phyloP scores from a whole-genome alignment of 2,888 invertebrate genomes.

The Troides oblongomaculatus region DNA sequence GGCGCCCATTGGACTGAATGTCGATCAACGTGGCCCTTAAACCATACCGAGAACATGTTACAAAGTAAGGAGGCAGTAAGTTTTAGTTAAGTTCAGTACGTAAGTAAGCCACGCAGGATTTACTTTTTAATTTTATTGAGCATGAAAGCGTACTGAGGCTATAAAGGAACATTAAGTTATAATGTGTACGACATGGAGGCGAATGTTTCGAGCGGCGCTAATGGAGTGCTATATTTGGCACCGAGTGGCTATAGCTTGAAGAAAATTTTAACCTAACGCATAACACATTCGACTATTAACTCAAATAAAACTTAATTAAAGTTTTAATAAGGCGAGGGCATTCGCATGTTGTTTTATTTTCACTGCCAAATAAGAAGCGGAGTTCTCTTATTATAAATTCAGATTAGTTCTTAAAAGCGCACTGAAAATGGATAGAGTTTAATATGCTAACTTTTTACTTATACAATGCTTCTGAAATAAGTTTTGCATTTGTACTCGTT shows the following conservation, averaged over 20 bases:
- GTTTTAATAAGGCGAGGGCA: constrained; percentile 55
- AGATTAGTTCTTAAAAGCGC: no score
- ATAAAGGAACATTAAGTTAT: constrained; percentile 25
- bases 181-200: constrained; percentile 23
- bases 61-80: no score
- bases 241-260: constrained; percentile 33
- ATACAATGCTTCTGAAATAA: neutral
- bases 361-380: no score
- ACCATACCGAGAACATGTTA: no score
- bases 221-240: constrained; percentile 38
- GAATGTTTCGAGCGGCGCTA: constrained; percentile 32
- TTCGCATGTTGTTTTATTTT: neutral
- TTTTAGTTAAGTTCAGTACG: no score
- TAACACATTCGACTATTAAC: constrained; percentile 53
- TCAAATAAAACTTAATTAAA: constrained; percentile 69
- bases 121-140: constrained; percentile 18
- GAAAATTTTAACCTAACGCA: constrained; percentile 35
- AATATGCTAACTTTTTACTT: no score
- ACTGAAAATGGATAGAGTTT: no score
- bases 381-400: no score
- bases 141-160: constrained; percentile 14
- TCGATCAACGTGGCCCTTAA: no score
- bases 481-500: neutral
- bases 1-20: no score
- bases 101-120: no score